Conservation (phyloP, 2,888 invertebrate species). For the Ectropis crepuscularia region DNA sequence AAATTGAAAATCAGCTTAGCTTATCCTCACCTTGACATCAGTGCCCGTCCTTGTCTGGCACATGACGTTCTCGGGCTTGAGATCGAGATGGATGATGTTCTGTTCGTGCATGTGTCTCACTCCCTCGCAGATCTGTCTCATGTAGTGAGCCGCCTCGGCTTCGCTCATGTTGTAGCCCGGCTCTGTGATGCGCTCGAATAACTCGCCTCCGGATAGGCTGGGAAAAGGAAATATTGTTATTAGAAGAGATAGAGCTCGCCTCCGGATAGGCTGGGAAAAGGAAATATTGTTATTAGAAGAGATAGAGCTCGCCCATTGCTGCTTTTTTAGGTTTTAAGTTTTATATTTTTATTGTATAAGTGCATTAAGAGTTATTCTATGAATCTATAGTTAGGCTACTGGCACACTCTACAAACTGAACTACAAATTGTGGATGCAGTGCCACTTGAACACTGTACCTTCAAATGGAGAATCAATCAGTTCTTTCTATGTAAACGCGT, state of each 20-base stretch:
- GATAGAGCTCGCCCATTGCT: no score
- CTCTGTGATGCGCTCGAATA: conserved; percentile 99
- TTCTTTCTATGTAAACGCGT: no score
- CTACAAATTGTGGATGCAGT: no score
- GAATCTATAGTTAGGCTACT: background rate
- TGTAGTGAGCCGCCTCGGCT: conserved; percentile 99
- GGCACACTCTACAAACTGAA: conserved; percentile 3
- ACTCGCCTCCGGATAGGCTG: conserved; percentile 98
- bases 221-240: background rate
- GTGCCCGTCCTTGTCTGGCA: conserved; percentile 98
- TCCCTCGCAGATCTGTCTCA: conserved; percentile 99
- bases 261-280: conserved; percentile 92
- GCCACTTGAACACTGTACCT: no score
- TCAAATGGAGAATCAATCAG: no score
- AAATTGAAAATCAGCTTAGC: no score
- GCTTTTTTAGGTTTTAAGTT: no score
- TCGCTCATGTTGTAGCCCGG: conserved; percentile 99
- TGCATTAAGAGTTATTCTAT: no score
- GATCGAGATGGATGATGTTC: conserved; percentile 98
- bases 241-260: conserved; percentile 89
- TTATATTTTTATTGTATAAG: no score
- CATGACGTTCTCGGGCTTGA: conserved; percentile 99
- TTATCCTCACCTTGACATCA: conserved; percentile 90
- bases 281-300: background rate
- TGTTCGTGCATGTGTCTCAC: conserved; percentile 99